Evolutionary conservation across 2,888 invertebrate genomes (phyloP).

Genomic region (Ecliptopera silaceata): DNA sequence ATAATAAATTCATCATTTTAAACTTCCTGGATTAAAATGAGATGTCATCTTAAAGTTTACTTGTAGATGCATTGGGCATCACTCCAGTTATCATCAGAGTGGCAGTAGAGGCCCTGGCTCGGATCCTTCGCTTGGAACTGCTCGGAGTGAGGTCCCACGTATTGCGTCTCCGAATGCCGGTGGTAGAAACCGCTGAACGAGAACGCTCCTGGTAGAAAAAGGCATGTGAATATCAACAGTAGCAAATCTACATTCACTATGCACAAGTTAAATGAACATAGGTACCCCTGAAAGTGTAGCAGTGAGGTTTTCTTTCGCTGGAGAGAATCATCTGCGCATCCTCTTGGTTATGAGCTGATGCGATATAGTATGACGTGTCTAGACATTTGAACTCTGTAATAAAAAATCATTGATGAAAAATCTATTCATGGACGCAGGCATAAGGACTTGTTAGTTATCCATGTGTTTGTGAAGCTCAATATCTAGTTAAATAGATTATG

Average conservation of each 20-base stretch:
- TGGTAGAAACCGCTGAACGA: conserved; percentile 75
- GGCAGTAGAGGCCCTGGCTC: conserved; percentile 74
- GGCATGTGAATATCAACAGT: neutral
- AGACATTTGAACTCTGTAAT: conserved; percentile 71
- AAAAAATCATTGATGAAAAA: neutral
- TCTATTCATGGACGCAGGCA: too few relatives aligned
- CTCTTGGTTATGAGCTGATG: conserved; percentile 74
- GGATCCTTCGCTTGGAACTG: conserved; percentile 75
- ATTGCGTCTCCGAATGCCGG: conserved; percentile 72
- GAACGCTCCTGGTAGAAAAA: conserved; percentile 59
- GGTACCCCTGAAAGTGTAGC: conserved; percentile 74
- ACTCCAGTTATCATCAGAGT: conserved; percentile 74
- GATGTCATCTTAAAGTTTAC: conserved; percentile 41
- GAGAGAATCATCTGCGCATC: conserved; percentile 77
- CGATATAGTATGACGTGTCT: conserved; percentile 76
- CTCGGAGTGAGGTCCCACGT: conserved; percentile 75
- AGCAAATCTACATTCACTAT: too few relatives aligned
- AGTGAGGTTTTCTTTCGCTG: conserved; percentile 75
- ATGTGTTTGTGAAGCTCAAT: too few relatives aligned
- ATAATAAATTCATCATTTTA: too few relatives aligned
- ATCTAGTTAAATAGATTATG: too few relatives aligned
- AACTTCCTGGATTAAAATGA: too few relatives aligned
- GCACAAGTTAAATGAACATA: too few relatives aligned
- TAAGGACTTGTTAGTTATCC: too few relatives aligned
- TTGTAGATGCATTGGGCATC: conserved; percentile 77